phyloP scores from a whole-genome alignment of 2,888 invertebrate genomes.

The Trissolcus japonicus region DNA sequence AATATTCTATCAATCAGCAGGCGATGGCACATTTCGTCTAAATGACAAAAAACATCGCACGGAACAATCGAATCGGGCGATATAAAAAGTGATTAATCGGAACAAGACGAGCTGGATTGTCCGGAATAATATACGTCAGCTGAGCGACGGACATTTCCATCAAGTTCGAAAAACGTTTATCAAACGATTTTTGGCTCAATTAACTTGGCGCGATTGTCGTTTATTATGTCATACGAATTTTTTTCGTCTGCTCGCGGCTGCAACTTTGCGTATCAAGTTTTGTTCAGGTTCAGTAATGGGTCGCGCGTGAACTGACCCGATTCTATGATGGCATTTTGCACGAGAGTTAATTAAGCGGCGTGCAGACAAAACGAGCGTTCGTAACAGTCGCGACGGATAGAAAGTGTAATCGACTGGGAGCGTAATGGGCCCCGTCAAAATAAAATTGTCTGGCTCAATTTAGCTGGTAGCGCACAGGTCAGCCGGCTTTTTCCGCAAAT shows the following conservation, averaged over 20 bases:
- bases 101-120: conserved; percentile 3
- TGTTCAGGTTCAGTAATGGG: conserved; percentile 17
- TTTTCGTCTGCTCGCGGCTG: background rate
- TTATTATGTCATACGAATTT: conserved; percentile 16
- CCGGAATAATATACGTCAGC: conserved; percentile 14
- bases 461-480: conserved; percentile 32
- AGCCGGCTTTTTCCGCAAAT: conserved; percentile 40
- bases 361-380: conserved; percentile 17
- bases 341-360: conserved; percentile 44
- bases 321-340: conserved; percentile 27
- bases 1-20: no score
- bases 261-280: conserved; percentile 29
- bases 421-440: conserved; percentile 48
- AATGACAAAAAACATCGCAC: background rate
- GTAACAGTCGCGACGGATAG: conserved; percentile 25
- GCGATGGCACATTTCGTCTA: no score
- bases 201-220: conserved; percentile 12
- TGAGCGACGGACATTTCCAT: conserved; percentile 10
- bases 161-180: conserved; percentile 12
- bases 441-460: conserved; percentile 49
- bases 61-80: background rate
- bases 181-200: conserved; percentile 27
- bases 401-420: conserved; percentile 50
- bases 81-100: conserved; percentile 10
- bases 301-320: conserved; percentile 23